Evolutionary conservation across 2,888 invertebrate species (phyloP), one percentile per base, ranked within the genome.

Genomic region (Congeria kusceri): DNA sequence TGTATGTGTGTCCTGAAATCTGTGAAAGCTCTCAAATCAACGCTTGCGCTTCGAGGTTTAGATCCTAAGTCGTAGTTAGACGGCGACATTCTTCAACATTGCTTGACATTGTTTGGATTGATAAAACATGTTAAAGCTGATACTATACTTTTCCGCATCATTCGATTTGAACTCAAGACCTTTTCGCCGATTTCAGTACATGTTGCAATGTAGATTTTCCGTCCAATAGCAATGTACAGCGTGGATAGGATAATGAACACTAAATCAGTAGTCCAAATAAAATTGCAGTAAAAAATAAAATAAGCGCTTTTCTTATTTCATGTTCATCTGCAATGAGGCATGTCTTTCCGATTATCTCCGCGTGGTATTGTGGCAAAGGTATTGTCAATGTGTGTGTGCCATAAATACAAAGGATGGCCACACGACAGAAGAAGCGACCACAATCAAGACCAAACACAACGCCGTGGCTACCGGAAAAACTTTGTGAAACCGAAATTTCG

Each of bases 361-460:
- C n/a, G 29, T 61, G 44, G 1, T 46, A n/a, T n/a, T 28, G 11
- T 28, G 69, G 28, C 39, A 39, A 11, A 1, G 62, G 62, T 32
- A 77, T 58, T 0, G 71, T 63, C 1, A 77, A 11, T 0, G 83
- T 80, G 27, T 75, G 64, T 27, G 70, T 80, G 2, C 83, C 80
- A 29, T 83, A 53, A 83, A 80, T 15, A 83, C 71, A 32, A 77
- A 83, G 11, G 80, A 75, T 9, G 80, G 83, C 77, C 80, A 77
- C n/a, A 80, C 74, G 2, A 83, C 68, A 9, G 39, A 29, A 1
- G 66, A 25, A 4, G 77, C 71, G 5, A 83, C 66, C 7, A 77
- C 28, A n/a, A 80, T 71, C 3, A 77, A 66, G 18, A 65, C 15
- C 0, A 77, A 46, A 29, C 80, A 80, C 74, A 80, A 69, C n/a